Conservation (phyloP, 2,797 vertebrate genomes). For the Acanthurus leucopareius region DNA sequence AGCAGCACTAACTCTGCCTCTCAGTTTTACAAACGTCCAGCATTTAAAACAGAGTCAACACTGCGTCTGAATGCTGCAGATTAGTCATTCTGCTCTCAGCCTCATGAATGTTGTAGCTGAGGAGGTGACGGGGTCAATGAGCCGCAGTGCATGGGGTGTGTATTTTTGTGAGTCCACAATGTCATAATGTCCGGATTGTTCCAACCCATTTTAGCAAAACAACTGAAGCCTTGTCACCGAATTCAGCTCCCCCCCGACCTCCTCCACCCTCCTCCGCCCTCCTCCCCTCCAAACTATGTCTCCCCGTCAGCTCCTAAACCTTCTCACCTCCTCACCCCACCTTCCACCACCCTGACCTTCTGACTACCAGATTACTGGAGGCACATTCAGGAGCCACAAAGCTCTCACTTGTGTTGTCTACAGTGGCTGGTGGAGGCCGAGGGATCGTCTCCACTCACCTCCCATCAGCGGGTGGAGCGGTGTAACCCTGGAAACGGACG, state of each 20-base stretch:
- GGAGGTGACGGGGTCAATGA: conserved; percentile 57
- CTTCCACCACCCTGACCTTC: conserved; percentile 81
- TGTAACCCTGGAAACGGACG: not conserved
- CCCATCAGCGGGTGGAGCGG: conserved; percentile 1
- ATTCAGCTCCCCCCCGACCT: conserved; percentile 1
- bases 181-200: conserved; percentile 81
- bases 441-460: conserved; percentile 57
- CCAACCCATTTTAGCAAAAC: conserved; percentile 73
- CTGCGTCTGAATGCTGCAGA: conserved; percentile 21
- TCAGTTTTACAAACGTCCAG: conserved; percentile 21
- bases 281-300: conserved; percentile 47
- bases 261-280: not conserved
- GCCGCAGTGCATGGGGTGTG: conserved; percentile 34
- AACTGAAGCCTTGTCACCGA: conserved; percentile 80
- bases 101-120: conserved; percentile 12
- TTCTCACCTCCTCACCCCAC: conserved; percentile 74
- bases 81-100: conserved; percentile 46
- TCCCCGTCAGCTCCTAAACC: conserved; percentile 57
- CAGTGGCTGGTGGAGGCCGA: conserved; percentile 33
- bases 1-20: conserved; percentile 11
- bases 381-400: conserved; percentile 81
- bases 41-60: conserved; percentile 6
- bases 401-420: conserved; percentile 78
- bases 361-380: conserved; percentile 77
- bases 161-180: conserved; percentile 65